Conservation (phyloP, 2,113 vertebrate genomes). For the Micromys minutus region DNA sequence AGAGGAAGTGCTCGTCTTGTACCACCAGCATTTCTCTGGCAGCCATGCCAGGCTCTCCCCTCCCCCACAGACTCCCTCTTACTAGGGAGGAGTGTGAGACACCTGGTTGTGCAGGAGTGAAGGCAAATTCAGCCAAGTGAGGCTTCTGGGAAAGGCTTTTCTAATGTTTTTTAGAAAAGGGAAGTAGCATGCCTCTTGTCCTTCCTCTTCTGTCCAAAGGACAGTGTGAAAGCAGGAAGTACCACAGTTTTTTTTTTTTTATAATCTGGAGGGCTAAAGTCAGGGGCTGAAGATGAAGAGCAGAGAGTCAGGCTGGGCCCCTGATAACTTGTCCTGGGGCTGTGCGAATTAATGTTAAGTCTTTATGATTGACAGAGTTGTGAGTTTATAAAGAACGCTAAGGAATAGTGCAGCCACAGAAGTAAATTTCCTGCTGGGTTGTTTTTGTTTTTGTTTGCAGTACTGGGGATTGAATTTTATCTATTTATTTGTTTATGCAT, state of each 20-base stretch:
- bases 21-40: neutral
- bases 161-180: neutral
- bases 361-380: neutral
- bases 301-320: neutral
- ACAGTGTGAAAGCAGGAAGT: neutral
- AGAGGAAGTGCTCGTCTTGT: fast-evolving
- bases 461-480: neutral
- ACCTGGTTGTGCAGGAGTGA: neutral
- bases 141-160: slow-evolving; percentile 23
- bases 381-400: neutral
- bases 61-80: neutral
- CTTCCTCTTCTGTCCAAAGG: slow-evolving; percentile 10
- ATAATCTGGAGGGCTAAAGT: neutral
- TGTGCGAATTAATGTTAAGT: neutral
- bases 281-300: neutral
- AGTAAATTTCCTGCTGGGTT: neutral
- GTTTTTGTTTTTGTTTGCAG: neutral
- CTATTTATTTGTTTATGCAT: neutral
- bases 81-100: neutral
- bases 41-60: neutral
- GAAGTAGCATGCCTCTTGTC: neutral
- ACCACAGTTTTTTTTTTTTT: neutral
- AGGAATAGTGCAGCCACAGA: neutral
- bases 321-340: neutral
- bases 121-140: slow-evolving; percentile 10